Conservation (phyloP, 2,888 invertebrate species). For the Drosophila limbata region DNA sequence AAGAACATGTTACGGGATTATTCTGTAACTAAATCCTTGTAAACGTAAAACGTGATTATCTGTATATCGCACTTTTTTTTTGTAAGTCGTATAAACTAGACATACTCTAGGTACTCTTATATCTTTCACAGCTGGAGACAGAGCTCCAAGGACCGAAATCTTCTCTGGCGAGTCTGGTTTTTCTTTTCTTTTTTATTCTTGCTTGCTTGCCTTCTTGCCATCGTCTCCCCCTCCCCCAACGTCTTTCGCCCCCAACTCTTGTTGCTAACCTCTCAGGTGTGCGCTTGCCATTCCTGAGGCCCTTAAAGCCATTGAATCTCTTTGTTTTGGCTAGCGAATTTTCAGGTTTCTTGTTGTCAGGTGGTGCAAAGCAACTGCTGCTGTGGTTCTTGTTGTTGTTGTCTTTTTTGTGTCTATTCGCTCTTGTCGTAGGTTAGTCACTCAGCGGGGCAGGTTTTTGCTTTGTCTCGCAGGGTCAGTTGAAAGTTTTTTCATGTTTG, state of each 20-base stretch:
- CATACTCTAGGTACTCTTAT: conserved; percentile 6
- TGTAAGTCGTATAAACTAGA: conserved; percentile 10
- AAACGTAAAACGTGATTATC: conserved; percentile 14
- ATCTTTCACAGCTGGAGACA: conserved; percentile 30
- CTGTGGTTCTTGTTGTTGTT: conserved; percentile 17
- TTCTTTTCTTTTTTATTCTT: conserved; percentile 15
- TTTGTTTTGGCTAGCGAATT: conserved; percentile 62
- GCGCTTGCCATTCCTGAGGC: conserved; percentile 31
- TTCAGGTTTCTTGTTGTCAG: conserved; percentile 72
- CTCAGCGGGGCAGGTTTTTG: conserved; percentile 45
- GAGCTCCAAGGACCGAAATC: conserved; percentile 33
- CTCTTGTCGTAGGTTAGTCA: conserved; percentile 76
- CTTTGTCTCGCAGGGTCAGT: conserved; percentile 23
- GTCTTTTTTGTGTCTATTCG: conserved; percentile 46
- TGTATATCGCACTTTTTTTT: conserved; percentile 5
- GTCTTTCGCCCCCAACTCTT: conserved; percentile 18
- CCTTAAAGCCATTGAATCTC: conserved; percentile 42
- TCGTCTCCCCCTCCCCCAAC: background rate
- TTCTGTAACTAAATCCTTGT: conserved; percentile 5
- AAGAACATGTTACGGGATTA: conserved; percentile 6
- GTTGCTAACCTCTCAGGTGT: conserved; percentile 34
- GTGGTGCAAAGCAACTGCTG: conserved; percentile 34
- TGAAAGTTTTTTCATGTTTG: conserved; percentile 33
- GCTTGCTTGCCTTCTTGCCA: conserved; percentile 3
- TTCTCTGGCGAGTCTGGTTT: conserved; percentile 51